Base-by-base conservation (phyloP, 2,113 vertebrate species). In the Astur gentilis region DNA sequence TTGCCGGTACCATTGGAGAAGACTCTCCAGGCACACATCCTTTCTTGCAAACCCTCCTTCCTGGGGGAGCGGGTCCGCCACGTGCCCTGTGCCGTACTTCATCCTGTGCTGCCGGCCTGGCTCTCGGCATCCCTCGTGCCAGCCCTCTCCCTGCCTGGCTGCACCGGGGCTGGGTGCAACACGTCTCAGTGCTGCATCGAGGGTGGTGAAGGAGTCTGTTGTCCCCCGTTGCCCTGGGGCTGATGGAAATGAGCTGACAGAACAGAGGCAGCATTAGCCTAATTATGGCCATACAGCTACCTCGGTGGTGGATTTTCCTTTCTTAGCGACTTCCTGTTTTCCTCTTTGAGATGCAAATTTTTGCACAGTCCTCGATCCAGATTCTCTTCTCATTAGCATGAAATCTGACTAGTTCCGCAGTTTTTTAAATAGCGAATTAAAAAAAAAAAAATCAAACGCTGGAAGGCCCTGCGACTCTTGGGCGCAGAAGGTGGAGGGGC, bases 321-420 rank as follows among this genome's bases (percentile, higher is more conserved):
- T 95, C 96, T 91, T 62, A 85, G 90, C 32, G 71, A 94, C 95
- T 97, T 95, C 96, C 96, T 97, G 95, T 97, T 97, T 97, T 88
- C 90, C 86, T 95, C 96, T 97, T 97, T 97, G 93, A 97, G 93
- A 97, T 97, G 97, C 97, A 97, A 97, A 97, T 97, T 97, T 97
- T 85, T 96, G 96, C 95, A 96, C 94, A 95, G 94, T 75, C 90
- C 96, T 89, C 90, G 45, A 96, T 97, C 95, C 95, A 94, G 95
- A 95, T 97, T 96, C 93, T 82, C 90, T 45, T 45, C 95, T 97
- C 97, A 97, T 97, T 97, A 97, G 92, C 97, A 97, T 96, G 93
- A 97, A 93, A 96, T 97, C 94, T 96, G 96, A 95, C 92, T 94
- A 81, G 92, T 95, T 93, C 94, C 31, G n/a, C 61, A 60, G 31